phyloP scores from a whole-genome alignment of 2,888 invertebrate genomes.

The Aporophyla lueneburgensis region DNA sequence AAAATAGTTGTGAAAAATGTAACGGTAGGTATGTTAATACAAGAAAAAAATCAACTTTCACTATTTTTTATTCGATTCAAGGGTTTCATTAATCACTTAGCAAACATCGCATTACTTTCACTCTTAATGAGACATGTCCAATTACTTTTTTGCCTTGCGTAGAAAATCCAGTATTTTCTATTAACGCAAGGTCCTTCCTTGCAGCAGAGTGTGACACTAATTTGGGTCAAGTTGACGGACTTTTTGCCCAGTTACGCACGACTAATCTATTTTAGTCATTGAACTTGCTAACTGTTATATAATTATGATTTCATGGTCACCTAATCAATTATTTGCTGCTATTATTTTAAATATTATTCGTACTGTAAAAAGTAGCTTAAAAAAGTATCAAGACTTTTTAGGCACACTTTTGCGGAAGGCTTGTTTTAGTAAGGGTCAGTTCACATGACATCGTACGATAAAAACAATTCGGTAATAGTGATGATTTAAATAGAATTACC shows the following conservation, averaged over 20 bases:
- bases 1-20: no score
- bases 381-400: constrained; percentile 34
- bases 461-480: constrained; percentile 14
- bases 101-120: constrained; percentile 45
- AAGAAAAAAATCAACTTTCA: not conserved
- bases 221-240: constrained; percentile 87
- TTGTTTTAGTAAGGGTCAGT: constrained; percentile 60
- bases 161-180: constrained; percentile 48
- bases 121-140: constrained; percentile 15
- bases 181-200: constrained; percentile 74
- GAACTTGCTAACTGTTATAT: constrained; percentile 83
- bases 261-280: constrained; percentile 83
- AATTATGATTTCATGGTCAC: constrained; percentile 71
- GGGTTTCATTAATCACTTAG: not conserved
- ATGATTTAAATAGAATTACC: not conserved
- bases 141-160: constrained; percentile 26
- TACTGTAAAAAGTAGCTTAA: constrained; percentile 11
- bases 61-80: not conserved
- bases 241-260: constrained; percentile 85
- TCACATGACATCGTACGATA: constrained; percentile 32
- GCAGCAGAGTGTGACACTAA: constrained; percentile 81
- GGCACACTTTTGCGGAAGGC: constrained; percentile 59
- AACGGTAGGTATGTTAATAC: no score
- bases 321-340: constrained; percentile 43
- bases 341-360: constrained; percentile 41